Base-by-base conservation (phyloP, 2,797 vertebrate species). In the Lacerta viridis region DNA sequence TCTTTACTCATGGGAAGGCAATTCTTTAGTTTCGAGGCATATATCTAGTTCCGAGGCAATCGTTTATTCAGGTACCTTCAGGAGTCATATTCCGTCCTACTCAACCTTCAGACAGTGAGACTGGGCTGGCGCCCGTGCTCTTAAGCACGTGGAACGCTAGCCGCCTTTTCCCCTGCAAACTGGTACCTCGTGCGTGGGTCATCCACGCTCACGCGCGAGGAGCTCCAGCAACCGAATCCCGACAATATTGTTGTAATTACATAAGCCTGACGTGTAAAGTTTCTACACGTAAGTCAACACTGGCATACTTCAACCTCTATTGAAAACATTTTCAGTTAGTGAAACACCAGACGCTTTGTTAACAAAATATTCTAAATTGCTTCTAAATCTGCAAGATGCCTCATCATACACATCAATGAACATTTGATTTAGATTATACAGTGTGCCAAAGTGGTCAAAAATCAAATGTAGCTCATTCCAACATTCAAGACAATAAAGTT, bases 361-460 rank as follows among this genome's bases (percentile, higher is more conserved):
- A 91, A 86, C 9, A 83, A 50, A 90, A 89, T 74, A 90, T 92
- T 89, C 0, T 61, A 80, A 93, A 81, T 17, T 33, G 7, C 13
- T 29, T 83, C 81, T 25, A 55, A 59, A 92, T 90, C 43, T 84
- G 50, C 64, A 92, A 88, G 7, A 80, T 89, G 80, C 88, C 39
- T 82, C 83, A 83, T 39, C 72, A 86, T 0, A 15, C 82, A 3
- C 50, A 86, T 85, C 46, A 71, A 74, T 89, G 85, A 33, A 17
- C 77, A 92, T 92, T 94, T 93, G 68, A 15, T 80, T 94, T 92
- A 90, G 50, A 76, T 72, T 91, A 87, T 55, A 7, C 0, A 0
- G 1, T 15, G 59, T 83, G 74, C 84, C 83, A 84, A 92, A 83
- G 89, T 81, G 91, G 29, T 25, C 89, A 61, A 83, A 89, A 91